Evolutionary conservation across 2,113 vertebrate genomes (phyloP).

Genomic region (Physeter macrocephalus): DNA sequence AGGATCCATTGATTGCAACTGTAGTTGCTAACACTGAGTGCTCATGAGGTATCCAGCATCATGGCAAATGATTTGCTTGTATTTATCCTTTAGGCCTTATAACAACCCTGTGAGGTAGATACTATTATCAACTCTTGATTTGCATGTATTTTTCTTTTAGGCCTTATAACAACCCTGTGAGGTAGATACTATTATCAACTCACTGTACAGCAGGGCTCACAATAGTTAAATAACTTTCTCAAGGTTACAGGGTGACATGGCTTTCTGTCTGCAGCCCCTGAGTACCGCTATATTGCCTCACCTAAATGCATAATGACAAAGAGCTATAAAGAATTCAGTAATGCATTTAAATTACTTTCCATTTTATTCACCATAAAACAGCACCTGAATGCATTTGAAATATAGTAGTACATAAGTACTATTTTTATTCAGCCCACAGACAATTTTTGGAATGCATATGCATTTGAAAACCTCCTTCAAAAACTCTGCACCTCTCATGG

Average conservation of each 20-base stretch:
- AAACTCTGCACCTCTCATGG: neutral
- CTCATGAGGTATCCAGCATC: neutral
- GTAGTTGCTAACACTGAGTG: neutral
- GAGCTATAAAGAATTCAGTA: constrained; percentile 27
- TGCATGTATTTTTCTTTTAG: neutral
- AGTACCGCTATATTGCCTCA: neutral
- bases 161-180: neutral
- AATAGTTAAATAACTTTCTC: neutral
- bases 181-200: neutral
- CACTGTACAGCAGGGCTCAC: neutral
- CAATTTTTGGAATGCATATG: neutral
- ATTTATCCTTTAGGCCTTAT: neutral
- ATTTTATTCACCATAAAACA: constrained; percentile 21
- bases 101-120: neutral
- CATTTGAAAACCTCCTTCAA: neutral
- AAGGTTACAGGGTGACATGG: neutral
- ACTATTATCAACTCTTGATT: neutral
- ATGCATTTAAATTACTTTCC: constrained; percentile 44
- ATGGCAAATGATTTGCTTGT: neutral
- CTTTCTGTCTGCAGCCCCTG: neutral
- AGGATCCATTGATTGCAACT: neutral
- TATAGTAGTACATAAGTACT: neutral
- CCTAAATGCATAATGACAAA: neutral
- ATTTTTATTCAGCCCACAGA: neutral
- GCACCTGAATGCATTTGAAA: constrained; percentile 5